These are phyloP conservation scores for Drosophila tripunctata DNA, from an alignment of 2,888 invertebrate genomes.

Conservation along the genomic window DNA sequence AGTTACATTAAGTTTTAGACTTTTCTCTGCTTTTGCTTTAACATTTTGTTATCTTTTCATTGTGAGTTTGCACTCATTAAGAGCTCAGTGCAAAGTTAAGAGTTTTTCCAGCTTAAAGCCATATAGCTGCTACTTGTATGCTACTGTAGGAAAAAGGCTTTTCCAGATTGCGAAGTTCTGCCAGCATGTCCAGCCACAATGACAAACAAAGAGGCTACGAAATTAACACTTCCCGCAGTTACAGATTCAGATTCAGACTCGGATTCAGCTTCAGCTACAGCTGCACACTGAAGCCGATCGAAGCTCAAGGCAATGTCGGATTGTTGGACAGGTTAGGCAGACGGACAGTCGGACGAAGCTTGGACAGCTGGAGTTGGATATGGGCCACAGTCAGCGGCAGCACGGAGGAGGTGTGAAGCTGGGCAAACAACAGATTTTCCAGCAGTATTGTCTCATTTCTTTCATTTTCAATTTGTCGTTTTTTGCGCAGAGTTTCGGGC, in stretches of 20 bases:
- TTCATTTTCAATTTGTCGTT: constrained; percentile 65
- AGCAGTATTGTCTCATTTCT: constrained; percentile 61
- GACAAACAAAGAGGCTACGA: constrained; percentile 71
- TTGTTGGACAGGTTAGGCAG: constrained; percentile 18
- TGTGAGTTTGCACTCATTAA: constrained; percentile 15
- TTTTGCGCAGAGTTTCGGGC: constrained; percentile 57
- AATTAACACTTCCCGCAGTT: constrained; percentile 72
- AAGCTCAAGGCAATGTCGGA: constrained; percentile 63
- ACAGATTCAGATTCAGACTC: constrained; percentile 4
- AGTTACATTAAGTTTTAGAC: constrained; percentile 30
- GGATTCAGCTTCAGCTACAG: background rate
- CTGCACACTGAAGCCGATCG: constrained; percentile 57
- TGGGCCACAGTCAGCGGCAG: constrained; percentile 37
- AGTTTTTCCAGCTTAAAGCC: constrained; percentile 24
- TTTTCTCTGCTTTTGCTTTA: background rate
- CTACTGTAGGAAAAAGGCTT: background rate
- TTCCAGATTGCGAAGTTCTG: background rate
- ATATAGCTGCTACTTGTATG: background rate
- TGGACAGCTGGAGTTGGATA: constrained; percentile 15
- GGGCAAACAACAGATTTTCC: constrained; percentile 71
- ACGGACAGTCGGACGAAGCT: constrained; percentile 10
- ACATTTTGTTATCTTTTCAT: background rate
- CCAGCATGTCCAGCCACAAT: constrained; percentile 13
- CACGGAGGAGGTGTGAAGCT: background rate
- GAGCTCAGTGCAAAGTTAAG: constrained; percentile 40